A percentile compares a stretch with the other conserved stretches of the same genome.
These are phyloP conservation scores for Ischnura elegans DNA, from an alignment of 2,888 invertebrate genomes.

Conservation along the genomic window DNA sequence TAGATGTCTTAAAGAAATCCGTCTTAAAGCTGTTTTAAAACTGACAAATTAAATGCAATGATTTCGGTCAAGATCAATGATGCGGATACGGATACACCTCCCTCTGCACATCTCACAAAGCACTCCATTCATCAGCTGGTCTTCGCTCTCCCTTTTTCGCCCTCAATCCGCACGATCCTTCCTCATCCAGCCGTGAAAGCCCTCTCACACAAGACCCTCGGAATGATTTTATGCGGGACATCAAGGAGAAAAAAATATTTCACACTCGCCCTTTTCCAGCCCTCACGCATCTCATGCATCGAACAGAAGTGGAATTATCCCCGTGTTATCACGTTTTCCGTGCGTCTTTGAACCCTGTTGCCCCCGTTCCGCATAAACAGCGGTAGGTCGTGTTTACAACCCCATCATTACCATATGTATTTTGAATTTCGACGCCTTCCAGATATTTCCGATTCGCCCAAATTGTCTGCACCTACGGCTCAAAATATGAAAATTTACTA, in stretches of 20 bases:
- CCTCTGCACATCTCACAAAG: too few species aligned
- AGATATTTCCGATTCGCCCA: not conserved
- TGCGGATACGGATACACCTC: too few species aligned
- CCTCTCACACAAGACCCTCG: not conserved
- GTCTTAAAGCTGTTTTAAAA: too few species aligned
- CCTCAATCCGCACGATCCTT: not conserved
- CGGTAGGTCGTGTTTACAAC: not conserved
- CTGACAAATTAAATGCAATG: too few species aligned
- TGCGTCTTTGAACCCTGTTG: not conserved
- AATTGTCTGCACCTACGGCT: not conserved
- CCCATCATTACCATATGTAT: not conserved
- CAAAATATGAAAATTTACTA: too few species aligned
- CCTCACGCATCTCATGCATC: not conserved
- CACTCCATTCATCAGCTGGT: not conserved
- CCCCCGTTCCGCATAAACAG: not conserved
- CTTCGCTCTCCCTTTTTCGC: not conserved
- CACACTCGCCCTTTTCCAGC: not conserved
- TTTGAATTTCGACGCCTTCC: not conserved
- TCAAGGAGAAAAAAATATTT: not conserved
- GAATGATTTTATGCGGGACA: not conserved
- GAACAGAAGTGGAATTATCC: not conserved
- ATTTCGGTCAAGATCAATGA: too few species aligned
- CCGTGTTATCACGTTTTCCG: not conserved
- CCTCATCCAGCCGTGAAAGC: not conserved
- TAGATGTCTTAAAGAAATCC: too few species aligned